Evolutionary conservation across 2,113 vertebrate species (phyloP), one percentile per base, ranked within the genome.

Genomic region (Poeciliopsis prolifica): DNA sequence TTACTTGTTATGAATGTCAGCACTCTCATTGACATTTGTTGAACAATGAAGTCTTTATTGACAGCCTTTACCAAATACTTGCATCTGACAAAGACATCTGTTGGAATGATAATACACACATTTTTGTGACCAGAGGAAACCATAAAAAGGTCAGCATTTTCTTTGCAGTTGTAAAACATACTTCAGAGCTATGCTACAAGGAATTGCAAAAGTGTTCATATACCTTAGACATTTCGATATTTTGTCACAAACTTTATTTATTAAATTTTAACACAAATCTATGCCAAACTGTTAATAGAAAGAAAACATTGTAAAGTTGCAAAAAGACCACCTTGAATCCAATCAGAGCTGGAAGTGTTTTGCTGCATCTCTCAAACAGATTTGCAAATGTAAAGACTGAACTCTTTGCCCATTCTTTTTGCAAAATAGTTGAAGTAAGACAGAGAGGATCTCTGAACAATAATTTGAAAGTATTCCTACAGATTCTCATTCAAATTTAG

Each of bases 41-140:
- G 19, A 88, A 93, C 92, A 93, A 93, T 88, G 75, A 75, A 48
- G 65, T 77, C 79, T 83, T 92, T 90, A 58, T 74, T 63, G 42
- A 68, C 78, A 69, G 86, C 77, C 78, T 88, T 81, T 81, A 77
- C 51, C 72, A 75, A 89, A 89, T 81, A 77, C 79, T 66, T 71
- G 29, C 14, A 19, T 63, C 67, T 85, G 80, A 90, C 90, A 88
- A 83, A 78, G 78, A 72, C 72, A 40, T 89, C 78, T 91, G 88
- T 88, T 78, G 60, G 84, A 76, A 82, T 81, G 87, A 77, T 73
- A 7, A 8, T 58, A n/a, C 69, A 77, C 61, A 44, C 22, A 33
- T 28, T 68, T 82, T 81, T 88, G 75, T 65, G 30, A 75, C 81
- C 70, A 77, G 61, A 3, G 17, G 22, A 40, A 76, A 54, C 48